Percentiles rank a stretch among this genome's conserved stretches.
Evolutionary conservation across 2,113 vertebrate species (phyloP).

Genomic region (Coryphaenoides rupestris): DNA sequence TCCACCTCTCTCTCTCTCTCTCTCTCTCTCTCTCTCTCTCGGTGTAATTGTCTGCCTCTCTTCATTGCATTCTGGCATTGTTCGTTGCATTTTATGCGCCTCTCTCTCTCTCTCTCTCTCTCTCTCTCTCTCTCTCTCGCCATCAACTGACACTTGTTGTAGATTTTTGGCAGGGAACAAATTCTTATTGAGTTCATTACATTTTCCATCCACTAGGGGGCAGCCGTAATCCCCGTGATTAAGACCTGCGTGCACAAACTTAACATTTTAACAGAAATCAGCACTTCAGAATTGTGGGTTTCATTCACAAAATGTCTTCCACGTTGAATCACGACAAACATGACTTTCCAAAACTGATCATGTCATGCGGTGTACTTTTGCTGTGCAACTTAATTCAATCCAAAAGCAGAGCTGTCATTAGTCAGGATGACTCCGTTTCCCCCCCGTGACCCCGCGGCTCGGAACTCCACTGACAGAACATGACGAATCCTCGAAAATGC

Average conservation of each 20-base stretch:
- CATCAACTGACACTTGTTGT: slow-evolving; percentile 32
- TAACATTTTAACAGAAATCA: no score
- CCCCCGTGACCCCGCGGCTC: slow-evolving; percentile 1
- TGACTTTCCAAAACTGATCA: background rate
- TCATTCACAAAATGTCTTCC: background rate
- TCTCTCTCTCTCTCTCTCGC: background rate
- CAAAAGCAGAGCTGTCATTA: slow-evolving; percentile 21
- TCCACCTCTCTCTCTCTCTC: background rate
- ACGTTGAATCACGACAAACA: background rate
- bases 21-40: slow-evolving; percentile 21
- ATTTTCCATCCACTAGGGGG: slow-evolving; percentile 36
- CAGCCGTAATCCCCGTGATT: background rate
- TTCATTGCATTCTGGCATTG: no score
- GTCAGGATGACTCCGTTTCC: slow-evolving; percentile 8
- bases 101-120: slow-evolving; percentile 6
- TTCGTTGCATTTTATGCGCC: background rate
- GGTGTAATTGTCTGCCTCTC: background rate
- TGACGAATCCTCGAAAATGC: slow-evolving; percentile 40
- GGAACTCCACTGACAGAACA: slow-evolving; percentile 22
- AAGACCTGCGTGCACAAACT: no score
- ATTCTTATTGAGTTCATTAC: background rate
- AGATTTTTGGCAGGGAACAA: background rate
- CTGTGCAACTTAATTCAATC: slow-evolving; percentile 9
- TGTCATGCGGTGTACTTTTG: background rate
- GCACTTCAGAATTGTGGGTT: background rate